Base-by-base conservation (phyloP, 1,140 invertebrate species). In the Aphelinus certus region DNA sequence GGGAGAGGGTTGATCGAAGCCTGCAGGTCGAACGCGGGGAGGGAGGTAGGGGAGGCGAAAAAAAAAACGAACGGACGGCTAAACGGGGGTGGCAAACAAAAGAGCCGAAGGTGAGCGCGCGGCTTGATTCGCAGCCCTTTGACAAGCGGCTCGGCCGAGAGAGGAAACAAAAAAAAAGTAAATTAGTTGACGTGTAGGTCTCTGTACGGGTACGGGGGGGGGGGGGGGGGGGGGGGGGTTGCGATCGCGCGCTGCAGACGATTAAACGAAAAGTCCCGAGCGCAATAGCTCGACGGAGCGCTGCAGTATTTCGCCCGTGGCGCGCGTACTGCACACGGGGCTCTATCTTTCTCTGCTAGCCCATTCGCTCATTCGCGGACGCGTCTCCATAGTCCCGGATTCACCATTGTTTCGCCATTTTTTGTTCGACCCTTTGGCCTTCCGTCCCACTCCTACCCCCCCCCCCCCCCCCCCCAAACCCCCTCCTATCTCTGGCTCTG, bases 341-440 rank as follows among this genome's bases (percentile, higher is more conserved):
- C 47, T 55, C 42, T 49, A 48, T 51, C 55, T 60, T 7, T 7
- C 49, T 45, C 26, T 46, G 46, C 46, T 55, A 9, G 47, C 43
- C n/a, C 58, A 43, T 43, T 60, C 58, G 58, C 26, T 7, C 58
- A n/a, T 43, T 7, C 61, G 60, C 56, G 26, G 9, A 61, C 65
- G 66, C 51, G 73, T 47, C 60, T 69, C 53, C 71, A 58, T 67
- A 42, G 9, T 26, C 26, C 68, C 67, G 76, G 63, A 71, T 77
- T 73, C 76, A 71, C 77, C 79, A 83, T 83, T 83, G 82, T 84
- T 81, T 82, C 73, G 72, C 62, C 60, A 78, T 76, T 80, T 79
- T 77, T 80, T 82, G 79, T 75, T 66, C 67, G 51, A 53, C 51
- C 70, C 67, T 78, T 78, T 81, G 26, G 7, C 26, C n/a, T 60